These are phyloP conservation scores for Homarus americanus DNA, from an alignment of 1,140 invertebrate species.

Conservation along the genomic window DNA sequence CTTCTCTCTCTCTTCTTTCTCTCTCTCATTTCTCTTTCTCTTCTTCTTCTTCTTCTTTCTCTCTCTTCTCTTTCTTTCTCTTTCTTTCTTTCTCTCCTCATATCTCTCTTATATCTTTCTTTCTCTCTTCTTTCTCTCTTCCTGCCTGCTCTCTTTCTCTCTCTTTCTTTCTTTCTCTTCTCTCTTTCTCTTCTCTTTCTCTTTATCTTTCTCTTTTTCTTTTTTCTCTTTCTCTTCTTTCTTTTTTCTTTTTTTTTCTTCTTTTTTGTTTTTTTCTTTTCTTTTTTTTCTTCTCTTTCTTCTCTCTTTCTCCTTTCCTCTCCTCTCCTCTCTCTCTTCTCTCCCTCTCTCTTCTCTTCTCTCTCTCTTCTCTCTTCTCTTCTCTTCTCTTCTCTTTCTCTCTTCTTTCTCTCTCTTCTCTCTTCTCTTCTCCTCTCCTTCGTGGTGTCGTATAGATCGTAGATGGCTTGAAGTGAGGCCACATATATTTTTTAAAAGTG, in stretches of 20 bases:
- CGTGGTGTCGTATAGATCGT: background rate
- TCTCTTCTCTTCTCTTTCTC: background rate
- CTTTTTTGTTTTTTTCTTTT: too few relatives aligned
- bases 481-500: background rate
- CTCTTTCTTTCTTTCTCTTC: background rate
- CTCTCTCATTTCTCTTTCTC: too few relatives aligned
- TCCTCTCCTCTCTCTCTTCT: background rate
- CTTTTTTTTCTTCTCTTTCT: background rate
- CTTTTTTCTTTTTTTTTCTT: background rate
- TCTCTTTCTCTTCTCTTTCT: background rate
- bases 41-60: background rate
- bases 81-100: too few relatives aligned
- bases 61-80: too few relatives aligned
- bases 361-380: background rate
- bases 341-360: background rate
- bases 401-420: background rate
- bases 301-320: background rate
- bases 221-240: background rate
- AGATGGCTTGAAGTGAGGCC: background rate
- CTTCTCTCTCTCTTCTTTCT: background rate
- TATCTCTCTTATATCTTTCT: too few relatives aligned
- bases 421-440: background rate
- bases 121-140: too few relatives aligned
- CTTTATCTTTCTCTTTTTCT: too few relatives aligned
- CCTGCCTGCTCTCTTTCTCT: too few relatives aligned